Evolutionary conservation across 2,113 vertebrate genomes (phyloP), one percentile per base, ranked within the genome.

Genomic region (Lycaon pictus): DNA sequence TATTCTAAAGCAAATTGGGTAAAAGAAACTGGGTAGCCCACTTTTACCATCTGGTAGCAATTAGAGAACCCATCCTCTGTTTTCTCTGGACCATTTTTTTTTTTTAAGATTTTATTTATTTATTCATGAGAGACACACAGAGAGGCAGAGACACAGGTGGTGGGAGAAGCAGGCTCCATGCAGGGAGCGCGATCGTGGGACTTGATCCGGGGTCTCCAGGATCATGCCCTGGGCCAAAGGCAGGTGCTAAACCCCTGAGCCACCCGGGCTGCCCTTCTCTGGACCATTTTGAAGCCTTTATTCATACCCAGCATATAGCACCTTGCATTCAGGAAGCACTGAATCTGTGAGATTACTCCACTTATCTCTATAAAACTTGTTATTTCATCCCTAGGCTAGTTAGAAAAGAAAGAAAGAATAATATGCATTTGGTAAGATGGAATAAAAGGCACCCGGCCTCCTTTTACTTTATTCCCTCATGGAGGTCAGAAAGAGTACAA

Each of bases 401-500:
- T 55, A 43, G 15, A 62, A 51, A 74, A 76, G 35, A 71, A 55
- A 89, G 85, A 85, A 72, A 79, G 12, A 81, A 43, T 90, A 74
- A 32, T 37, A 74, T 22, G 35, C 53, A 58, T 96, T 76, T 69
- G 74, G 17, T 91, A 90, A 83, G 53, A 17, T 29, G 3, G 29
- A 62, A 23, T 92, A 81, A 82, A 85, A 71, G 72, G 4, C 35
- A 81, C 7, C 80, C 63, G 11, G 67, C 72, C 55, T 43, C 23
- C 53, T 93, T 84, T 79, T 63, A 23, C 76, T 93, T 84, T 11
- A 35, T 74, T 90, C 43, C 88, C 2, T 90, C 25, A 1, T 69
- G 97, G 95, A 97, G 96, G 95, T 96, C 96, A 96, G 76, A 62
- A 76, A 83, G 74, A 90, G 84, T 96, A 65, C 97, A 93, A 60